Conservation (phyloP, 2,888 invertebrate species). For the Drosophila atroscutellata region DNA sequence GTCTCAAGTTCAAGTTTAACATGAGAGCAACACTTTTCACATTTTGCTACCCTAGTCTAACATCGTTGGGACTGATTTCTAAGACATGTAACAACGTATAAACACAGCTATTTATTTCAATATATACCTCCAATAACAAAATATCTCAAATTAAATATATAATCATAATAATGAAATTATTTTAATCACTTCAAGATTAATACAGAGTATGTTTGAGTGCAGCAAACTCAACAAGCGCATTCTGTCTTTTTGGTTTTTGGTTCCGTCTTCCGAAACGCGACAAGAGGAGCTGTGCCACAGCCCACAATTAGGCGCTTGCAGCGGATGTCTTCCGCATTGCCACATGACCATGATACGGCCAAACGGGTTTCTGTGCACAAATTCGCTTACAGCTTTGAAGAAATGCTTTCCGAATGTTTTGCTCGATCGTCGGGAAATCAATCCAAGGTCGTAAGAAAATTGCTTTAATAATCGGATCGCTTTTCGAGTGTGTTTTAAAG, state of each 20-base stretch:
- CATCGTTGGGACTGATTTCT: not conserved
- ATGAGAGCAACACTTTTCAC: constrained; percentile 2
- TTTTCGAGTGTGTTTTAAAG: not conserved
- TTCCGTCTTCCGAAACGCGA: constrained; percentile 71
- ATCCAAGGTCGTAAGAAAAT: constrained; percentile 33
- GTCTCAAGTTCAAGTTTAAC: constrained; percentile 76
- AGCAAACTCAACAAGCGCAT: not conserved
- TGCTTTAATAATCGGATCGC: not conserved
- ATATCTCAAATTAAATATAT: not conserved
- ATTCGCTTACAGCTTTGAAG: constrained; percentile 20
- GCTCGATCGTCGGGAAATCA: constrained; percentile 4
- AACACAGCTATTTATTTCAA: not conserved
- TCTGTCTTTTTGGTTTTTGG: constrained; percentile 31
- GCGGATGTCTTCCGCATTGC: constrained; percentile 65
- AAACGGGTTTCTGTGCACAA: constrained; percentile 61
- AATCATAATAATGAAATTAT: not conserved
- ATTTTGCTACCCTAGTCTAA: constrained; percentile 3
- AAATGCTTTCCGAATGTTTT: constrained; percentile 41
- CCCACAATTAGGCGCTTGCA: constrained; percentile 64
- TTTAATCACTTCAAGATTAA: accelerated
- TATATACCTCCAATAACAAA: not conserved
- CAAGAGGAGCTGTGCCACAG: constrained; percentile 41
- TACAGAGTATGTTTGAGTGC: constrained; percentile 24
- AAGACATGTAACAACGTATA: not conserved
- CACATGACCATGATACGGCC: constrained; percentile 37